Conservation (phyloP, 92 coral and sea anemone genomes). For the Porites divaricata region DNA sequence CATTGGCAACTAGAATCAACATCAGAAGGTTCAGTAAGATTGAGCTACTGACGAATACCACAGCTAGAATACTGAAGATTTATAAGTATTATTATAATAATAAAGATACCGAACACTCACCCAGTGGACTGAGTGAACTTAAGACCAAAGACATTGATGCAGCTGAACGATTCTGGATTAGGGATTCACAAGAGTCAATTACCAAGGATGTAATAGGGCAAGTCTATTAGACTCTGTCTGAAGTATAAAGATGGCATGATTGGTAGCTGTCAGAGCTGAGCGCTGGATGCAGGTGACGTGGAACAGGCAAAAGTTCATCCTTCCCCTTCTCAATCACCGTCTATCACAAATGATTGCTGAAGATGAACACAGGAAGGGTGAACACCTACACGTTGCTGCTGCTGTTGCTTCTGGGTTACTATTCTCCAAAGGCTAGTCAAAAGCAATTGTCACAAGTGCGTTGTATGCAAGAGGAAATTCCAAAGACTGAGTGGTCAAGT, state of each 20-base stretch:
- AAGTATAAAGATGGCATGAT: slow-evolving; percentile 30
- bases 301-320: slow-evolving; percentile 32
- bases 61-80: slow-evolving; percentile 51
- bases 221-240: slow-evolving; percentile 41
- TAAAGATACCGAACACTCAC: slow-evolving; percentile 2
- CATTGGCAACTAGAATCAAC: slow-evolving; percentile 31
- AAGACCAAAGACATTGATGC: slow-evolving; percentile 12
- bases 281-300: slow-evolving; percentile 42
- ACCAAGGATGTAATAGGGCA: slow-evolving; percentile 42
- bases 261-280: slow-evolving; percentile 37
- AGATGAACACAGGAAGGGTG: slow-evolving; percentile 46
- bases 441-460: slow-evolving; percentile 40
- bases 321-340: slow-evolving; percentile 24
- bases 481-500: slow-evolving; percentile 12
- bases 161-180: slow-evolving; percentile 11
- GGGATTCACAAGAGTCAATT: slow-evolving; percentile 27
- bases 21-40: slow-evolving; percentile 34
- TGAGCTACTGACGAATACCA: slow-evolving; percentile 31
- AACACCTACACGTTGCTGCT: slow-evolving; percentile 44
- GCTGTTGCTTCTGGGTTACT: slow-evolving; percentile 54
- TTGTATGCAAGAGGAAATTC: slow-evolving; percentile 20
- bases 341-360: slow-evolving; percentile 48
- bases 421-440: slow-evolving; percentile 47
- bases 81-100: slow-evolving; percentile 19
- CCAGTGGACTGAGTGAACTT: not conserved